phyloP scores from a whole-genome alignment of 2,888 invertebrate genomes.

The Parelbella ahira region DNA sequence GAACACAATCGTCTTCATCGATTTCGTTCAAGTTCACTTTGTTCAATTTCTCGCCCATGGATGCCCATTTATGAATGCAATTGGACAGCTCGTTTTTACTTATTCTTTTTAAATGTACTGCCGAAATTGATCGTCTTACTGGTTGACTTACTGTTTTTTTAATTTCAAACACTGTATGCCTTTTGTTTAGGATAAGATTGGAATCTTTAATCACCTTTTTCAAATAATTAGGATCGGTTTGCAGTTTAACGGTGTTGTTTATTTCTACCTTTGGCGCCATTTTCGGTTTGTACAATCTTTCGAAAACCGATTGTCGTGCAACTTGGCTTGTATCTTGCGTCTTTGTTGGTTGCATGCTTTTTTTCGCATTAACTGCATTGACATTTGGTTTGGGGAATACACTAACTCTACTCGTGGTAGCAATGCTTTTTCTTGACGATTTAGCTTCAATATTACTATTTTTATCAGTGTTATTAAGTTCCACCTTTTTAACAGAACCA shows the following conservation, averaged over 20 bases:
- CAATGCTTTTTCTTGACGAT: slow-evolving; percentile 36
- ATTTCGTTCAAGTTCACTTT: slow-evolving; percentile 46
- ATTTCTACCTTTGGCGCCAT: slow-evolving; percentile 30
- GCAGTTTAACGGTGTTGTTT: slow-evolving; percentile 43
- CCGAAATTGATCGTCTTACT: slow-evolving; percentile 67
- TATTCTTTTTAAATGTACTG: slow-evolving; percentile 68
- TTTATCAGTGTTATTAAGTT: neutral
- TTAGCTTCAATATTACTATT: neutral
- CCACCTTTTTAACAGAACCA: slow-evolving; percentile 2
- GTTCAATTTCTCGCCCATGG: slow-evolving; percentile 61
- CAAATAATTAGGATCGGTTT: slow-evolving; percentile 48
- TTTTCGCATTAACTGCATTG: slow-evolving; percentile 29
- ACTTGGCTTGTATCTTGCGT: slow-evolving; percentile 23
- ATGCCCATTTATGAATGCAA: slow-evolving; percentile 66
- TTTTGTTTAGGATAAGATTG: slow-evolving; percentile 44
- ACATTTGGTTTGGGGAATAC: slow-evolving; percentile 24
- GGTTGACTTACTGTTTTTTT: slow-evolving; percentile 35
- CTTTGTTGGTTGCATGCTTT: slow-evolving; percentile 37
- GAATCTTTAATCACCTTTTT: slow-evolving; percentile 49
- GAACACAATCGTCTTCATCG: slow-evolving; percentile 52
- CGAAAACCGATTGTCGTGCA: slow-evolving; percentile 55
- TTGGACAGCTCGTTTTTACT: slow-evolving; percentile 53
- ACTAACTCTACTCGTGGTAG: slow-evolving; percentile 19
- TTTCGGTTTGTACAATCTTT: slow-evolving; percentile 64
- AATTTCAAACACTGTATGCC: slow-evolving; percentile 46